phyloP scores from a whole-genome alignment of 1,140 invertebrate genomes.

The Drosophila ohnishii region DNA sequence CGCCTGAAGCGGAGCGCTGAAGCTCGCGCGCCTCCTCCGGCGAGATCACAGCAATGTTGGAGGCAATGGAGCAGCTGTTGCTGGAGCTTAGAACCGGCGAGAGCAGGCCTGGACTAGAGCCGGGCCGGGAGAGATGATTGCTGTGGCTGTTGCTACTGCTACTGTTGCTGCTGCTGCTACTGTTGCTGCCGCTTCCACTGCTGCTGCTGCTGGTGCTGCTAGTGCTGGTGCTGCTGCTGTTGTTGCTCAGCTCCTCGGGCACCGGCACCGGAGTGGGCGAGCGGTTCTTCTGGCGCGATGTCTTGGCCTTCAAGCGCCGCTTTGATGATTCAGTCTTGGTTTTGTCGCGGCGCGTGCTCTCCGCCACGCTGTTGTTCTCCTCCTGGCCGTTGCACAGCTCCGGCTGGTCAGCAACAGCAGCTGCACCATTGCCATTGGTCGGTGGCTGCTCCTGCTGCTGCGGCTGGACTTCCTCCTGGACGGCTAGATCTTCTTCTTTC shows the following conservation, averaged over 20 bases:
- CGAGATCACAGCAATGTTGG: conserved; percentile 68
- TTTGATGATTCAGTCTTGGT: conserved; percentile 35
- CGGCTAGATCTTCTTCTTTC: background rate
- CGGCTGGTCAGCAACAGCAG: background rate
- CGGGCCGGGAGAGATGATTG: conserved; percentile 19
- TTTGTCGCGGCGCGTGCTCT: conserved; percentile 10
- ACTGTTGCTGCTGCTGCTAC: conserved; percentile 6
- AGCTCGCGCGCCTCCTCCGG: conserved; percentile 64
- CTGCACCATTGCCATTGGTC: background rate
- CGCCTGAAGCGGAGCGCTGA: conserved; percentile 54
- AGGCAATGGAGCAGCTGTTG: conserved; percentile 60
- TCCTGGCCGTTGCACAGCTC: conserved; percentile 20
- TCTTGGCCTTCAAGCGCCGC: background rate
- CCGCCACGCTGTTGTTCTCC: conserved; percentile 2
- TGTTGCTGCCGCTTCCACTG: conserved; percentile 4
- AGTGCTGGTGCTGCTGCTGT: conserved; percentile 31
- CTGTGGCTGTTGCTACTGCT: conserved; percentile 11
- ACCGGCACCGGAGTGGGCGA: background rate
- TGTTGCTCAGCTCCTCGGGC: conserved; percentile 46
- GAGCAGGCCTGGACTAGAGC: conserved; percentile 12
- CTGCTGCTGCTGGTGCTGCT: conserved; percentile 15
- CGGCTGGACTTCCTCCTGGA: conserved; percentile 8
- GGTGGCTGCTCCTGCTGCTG: background rate
- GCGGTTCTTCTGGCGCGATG: background rate
- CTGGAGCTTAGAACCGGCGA: conserved; percentile 46